Evolutionary conservation across 2,797 vertebrate species (phyloP).

Genomic region (Mormyrops attenuatus): DNA sequence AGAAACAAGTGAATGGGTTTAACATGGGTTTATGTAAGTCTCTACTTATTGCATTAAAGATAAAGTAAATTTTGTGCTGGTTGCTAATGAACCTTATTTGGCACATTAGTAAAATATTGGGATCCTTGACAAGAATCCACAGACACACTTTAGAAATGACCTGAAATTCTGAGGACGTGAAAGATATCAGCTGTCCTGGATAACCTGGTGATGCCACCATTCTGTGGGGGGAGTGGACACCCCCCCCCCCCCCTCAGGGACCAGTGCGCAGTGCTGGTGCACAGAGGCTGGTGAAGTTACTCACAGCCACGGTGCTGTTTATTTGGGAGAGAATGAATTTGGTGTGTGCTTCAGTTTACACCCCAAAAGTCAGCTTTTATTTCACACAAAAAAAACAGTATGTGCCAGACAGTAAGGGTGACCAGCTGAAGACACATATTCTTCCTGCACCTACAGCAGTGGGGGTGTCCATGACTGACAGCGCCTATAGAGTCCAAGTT

Average conservation of each 20-base stretch:
- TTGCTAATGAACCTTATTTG: neutral
- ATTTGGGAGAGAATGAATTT: neutral
- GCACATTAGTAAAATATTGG: neutral
- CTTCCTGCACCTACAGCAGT: neutral
- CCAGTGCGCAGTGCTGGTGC: neutral
- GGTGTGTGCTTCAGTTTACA: neutral
- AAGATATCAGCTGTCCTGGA: neutral
- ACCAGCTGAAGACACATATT: neutral
- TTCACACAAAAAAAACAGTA: neutral
- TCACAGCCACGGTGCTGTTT: neutral
- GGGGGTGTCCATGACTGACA: neutral
- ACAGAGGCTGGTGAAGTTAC: neutral
- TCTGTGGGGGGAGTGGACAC: neutral
- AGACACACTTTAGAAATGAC: neutral
- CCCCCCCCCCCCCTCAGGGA: neutral
- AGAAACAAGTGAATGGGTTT: neutral
- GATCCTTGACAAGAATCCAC: neutral
- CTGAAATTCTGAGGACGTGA: slow-evolving; percentile 7
- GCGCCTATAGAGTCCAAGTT: neutral
- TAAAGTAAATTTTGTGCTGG: neutral
- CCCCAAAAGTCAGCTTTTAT: neutral
- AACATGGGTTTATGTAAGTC: neutral
- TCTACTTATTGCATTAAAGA: neutral
- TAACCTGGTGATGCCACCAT: neutral
- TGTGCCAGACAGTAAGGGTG: neutral